Percentiles rank a stretch among this genome's conserved stretches.
Evolutionary conservation across 2,797 vertebrate species (phyloP).

Genomic region (Helostoma temminkii): DNA sequence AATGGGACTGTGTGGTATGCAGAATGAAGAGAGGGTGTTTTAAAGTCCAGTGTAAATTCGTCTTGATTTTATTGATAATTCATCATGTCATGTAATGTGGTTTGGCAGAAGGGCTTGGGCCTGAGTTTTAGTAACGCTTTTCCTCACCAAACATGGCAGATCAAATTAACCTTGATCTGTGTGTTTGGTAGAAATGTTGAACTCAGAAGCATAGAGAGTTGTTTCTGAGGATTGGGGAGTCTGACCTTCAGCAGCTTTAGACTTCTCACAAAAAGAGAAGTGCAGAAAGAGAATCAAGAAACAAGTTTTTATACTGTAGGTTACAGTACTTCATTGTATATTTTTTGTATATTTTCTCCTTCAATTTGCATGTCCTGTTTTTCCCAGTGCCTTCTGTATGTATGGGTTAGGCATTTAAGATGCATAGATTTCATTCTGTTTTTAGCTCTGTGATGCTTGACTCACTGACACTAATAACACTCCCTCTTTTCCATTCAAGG

Average conservation of each 20-base stretch:
- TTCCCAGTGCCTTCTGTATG: not conserved
- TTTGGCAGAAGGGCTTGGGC: conserved; percentile 54
- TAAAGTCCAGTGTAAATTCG: conserved; percentile 63
- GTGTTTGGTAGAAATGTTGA: conserved; percentile 45
- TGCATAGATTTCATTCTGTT: conserved; percentile 27
- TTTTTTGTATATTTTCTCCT: no score
- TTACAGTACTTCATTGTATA: conserved; percentile 62
- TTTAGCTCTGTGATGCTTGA: conserved; percentile 36
- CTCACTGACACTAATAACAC: conserved; percentile 73
- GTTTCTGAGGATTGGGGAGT: not conserved
- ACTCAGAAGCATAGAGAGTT: not conserved
- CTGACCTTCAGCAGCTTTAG: conserved; percentile 47
- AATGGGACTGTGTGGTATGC: conserved; percentile 57
- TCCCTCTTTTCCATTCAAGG: conserved; percentile 74
- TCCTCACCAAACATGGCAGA: conserved; percentile 66
- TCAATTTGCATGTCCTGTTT: conserved; percentile 8
- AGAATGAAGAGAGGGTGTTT: conserved; percentile 59
- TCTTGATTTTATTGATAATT: conserved; percentile 76
- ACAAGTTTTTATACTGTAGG: conserved; percentile 47
- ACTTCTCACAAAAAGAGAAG: conserved; percentile 28
- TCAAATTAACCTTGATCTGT: conserved; percentile 66
- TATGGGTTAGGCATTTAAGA: conserved; percentile 29
- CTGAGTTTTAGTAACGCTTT: conserved; percentile 43
- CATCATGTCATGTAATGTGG: conserved; percentile 62
- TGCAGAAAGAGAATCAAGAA: conserved; percentile 20